Conservation (phyloP, 2,797 vertebrate genomes). For the Naso thynnoides region DNA sequence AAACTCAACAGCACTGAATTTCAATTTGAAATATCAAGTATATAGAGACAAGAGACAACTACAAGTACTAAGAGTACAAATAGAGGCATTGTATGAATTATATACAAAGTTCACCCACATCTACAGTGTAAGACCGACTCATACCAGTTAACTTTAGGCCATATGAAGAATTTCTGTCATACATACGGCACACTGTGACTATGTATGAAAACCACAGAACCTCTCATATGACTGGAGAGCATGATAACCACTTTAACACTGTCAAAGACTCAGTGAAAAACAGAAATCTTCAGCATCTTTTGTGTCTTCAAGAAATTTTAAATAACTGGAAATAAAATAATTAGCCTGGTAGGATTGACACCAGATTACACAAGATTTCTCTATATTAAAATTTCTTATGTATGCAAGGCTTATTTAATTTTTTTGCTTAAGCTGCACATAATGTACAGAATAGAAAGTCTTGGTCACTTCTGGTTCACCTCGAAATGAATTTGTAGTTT, state of each 20-base stretch:
- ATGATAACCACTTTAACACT: neutral
- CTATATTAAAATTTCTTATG: neutral
- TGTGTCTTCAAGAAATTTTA: neutral
- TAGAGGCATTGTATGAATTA: too few species aligned
- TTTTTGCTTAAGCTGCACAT: neutral
- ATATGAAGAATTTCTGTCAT: too few species aligned
- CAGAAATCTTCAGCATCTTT: neutral
- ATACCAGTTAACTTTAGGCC: too few species aligned
- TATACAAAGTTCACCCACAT: too few species aligned
- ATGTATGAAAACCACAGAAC: neutral
- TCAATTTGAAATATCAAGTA: too few species aligned
- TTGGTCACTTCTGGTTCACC: too few species aligned
- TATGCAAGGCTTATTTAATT: neutral
- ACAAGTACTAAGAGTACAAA: too few species aligned
- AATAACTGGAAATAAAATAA: neutral
- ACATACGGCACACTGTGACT: too few species aligned
- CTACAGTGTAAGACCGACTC: too few species aligned
- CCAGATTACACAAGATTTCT: neutral
- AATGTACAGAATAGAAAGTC: neutral
- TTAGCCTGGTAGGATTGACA: neutral
- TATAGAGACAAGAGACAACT: too few species aligned
- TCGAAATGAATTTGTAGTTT: too few species aligned
- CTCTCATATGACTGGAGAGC: neutral
- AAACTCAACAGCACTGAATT: too few species aligned
- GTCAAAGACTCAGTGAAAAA: neutral